Base-by-base conservation (phyloP, 2,888 invertebrate species). In the Caenorhabditis plicata region DNA sequence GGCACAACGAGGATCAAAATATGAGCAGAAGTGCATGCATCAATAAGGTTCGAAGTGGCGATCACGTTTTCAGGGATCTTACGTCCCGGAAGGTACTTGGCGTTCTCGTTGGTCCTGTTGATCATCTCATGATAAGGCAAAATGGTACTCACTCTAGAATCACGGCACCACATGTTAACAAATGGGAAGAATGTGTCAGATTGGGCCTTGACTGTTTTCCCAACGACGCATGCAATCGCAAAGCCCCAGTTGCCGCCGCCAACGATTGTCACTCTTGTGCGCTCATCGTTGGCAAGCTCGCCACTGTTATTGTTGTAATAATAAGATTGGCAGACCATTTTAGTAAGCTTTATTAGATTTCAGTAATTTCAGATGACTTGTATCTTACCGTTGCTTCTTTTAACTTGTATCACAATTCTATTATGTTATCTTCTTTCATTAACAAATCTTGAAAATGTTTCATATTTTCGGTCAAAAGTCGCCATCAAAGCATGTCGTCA, bases 171-270 rank as follows among this genome's bases (percentile, higher is more conserved):
- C 83, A 85, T 84, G 11, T 89, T 90, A 50, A 94, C 92, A 68
- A 86, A 86, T 71, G 90, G 88, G 75, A 92, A 90, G 82, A 95
- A 94, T 70, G 88, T 86, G 17, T 88, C 87, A 8, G 65, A 88
- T 86, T 47, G 62, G 11, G 86, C 86, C 31, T 87, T 85, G 20
- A 90, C 91, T 88, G 96, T 98, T 73, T 85, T 85, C 39, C 95
- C 98, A 60, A 98, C 89, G 81, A 99, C 93, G 85, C 94, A 94
- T 8, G 96, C 95, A 81, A 98, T 98, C 45, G 95, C 94, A 60
- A 95, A 94, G 56, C 96, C 96, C 96, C 85, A 60, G 27, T 60
- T 60, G 20, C 60, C 60, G 11, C 60, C 60, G 5, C 60, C 60
- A 46, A 60, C 54, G 17, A 60, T 54, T 0, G 60, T 44, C 3